Evolutionary conservation across 2,113 vertebrate genomes (phyloP), one percentile per base, ranked within the genome.

Genomic region (Butastur rufipennis): DNA sequence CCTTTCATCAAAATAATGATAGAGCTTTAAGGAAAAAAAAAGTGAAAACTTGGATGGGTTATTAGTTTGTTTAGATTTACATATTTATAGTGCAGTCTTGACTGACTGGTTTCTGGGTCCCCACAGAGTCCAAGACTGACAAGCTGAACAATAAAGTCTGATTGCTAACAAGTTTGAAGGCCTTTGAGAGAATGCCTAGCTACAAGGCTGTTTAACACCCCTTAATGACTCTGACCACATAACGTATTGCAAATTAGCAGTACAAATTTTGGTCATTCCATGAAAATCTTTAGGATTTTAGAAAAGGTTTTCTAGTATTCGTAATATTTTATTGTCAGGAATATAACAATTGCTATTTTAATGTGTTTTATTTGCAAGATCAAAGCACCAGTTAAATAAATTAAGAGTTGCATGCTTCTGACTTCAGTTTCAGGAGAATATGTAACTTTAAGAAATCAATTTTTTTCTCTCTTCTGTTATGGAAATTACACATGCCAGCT

Each of bases 11-110:
- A 89, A 89, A 77, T 77, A 81, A 38, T 73, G 10, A 34, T 77
- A n/a, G 32, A 80, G 11, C 48, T 89, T 91, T 45, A 77, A 45
- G 23, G 2, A 2, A 19, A 32, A 47, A 43, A 53, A 32, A 19
- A 20, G 14, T 63, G 72, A 65, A 89, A 83, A 75, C 62, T 81
- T n/a, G 20, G 47, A 16, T 59, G 23, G n/a, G 29, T 45, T 94
- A 67, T 63, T 87, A 67, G 18, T 93, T 92, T 92, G 61, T 88
- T 88, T 94, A 75, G n/a, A 86, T 92, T 72, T 94, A 53, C 62
- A 77, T 96, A 86, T 92, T 95, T 82, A 63, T 90, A 55, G 22
- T 6, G 3, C 52, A 82, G 52, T 75, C 93, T 90, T 93, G 73
- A 84, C 52, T 88, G 82, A 47, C 72, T 87, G 63, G 27, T 87